Conservation (phyloP, 1,140 invertebrate species). For the Drosophila mojavensis region DNA sequence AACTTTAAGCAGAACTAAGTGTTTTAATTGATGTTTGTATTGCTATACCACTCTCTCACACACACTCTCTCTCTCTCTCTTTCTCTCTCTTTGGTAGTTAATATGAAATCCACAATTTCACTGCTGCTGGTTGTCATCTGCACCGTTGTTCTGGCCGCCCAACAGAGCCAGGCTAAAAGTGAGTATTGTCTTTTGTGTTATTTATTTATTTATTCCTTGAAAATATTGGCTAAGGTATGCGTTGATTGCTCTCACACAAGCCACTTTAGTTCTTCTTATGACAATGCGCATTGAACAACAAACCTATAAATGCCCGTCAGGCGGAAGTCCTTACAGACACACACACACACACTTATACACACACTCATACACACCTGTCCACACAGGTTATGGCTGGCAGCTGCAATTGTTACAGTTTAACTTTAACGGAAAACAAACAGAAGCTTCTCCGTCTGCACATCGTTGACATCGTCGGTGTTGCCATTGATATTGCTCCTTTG, state of each 20-base stretch:
- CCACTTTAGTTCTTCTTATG: constrained; percentile 39
- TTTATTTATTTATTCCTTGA: constrained; percentile 7
- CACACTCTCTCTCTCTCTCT: neutral
- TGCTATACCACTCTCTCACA: constrained; percentile 6
- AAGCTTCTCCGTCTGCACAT: constrained; percentile 2
- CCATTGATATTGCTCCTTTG: constrained; percentile 44
- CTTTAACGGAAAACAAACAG: constrained; percentile 70
- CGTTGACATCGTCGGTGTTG: constrained; percentile 1
- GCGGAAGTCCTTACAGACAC: constrained; percentile 33
- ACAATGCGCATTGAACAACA: constrained; percentile 71
- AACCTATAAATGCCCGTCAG: constrained; percentile 65
- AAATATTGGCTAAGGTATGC: no score
- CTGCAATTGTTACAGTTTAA: constrained; percentile 75
- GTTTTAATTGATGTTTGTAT: constrained; percentile 32
- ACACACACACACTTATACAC: neutral
- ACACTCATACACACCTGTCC: neutral
- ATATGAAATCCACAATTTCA: constrained; percentile 81
- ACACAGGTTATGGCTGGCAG: constrained; percentile 26
- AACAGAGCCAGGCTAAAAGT: constrained; percentile 83
- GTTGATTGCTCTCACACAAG: neutral
- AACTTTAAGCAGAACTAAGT: neutral
- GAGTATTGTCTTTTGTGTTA: constrained; percentile 52
- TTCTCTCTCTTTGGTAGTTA: constrained; percentile 54
- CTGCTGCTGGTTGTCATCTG: constrained; percentile 79
- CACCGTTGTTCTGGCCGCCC: constrained; percentile 79